Evolutionary conservation across 2,888 invertebrate genomes (phyloP).

Genomic region (Dioctria rufipes): DNA sequence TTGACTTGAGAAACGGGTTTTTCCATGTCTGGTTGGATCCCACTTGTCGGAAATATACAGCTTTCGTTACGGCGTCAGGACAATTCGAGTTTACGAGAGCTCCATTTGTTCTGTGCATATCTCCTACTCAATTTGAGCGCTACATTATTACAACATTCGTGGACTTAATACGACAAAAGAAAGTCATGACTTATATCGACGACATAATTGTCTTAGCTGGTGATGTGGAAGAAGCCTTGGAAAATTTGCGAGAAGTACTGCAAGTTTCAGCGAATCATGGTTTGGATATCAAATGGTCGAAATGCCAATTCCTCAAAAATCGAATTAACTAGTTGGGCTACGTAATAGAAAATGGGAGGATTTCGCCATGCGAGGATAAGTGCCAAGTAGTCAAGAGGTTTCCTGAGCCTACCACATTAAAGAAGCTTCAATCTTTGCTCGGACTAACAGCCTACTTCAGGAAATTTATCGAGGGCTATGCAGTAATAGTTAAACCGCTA

Average conservation of each 20-base stretch:
- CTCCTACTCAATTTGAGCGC: constrained; percentile 58
- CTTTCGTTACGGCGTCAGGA: constrained; percentile 39
- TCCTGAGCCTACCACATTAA: not conserved
- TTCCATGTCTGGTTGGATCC: too few species aligned
- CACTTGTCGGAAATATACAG: too few species aligned
- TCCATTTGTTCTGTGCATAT: constrained; percentile 65
- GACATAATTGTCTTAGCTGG: not conserved
- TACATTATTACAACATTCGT: constrained; percentile 49
- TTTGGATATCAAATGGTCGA: constrained; percentile 51
- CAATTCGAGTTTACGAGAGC: constrained; percentile 61
- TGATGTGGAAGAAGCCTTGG: not conserved
- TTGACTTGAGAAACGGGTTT: too few species aligned
- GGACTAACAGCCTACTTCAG: not conserved
- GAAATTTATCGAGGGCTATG: not conserved
- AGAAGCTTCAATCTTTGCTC: not conserved
- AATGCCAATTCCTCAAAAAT: constrained; percentile 43
- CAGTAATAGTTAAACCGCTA: not conserved
- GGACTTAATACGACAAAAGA: not conserved
- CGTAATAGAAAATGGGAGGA: constrained; percentile 31
- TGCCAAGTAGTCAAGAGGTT: not conserved
- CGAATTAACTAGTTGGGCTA: constrained; percentile 52
- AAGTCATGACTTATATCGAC: not conserved
- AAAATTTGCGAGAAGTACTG: too few species aligned
- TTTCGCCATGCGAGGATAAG: constrained; percentile 35
- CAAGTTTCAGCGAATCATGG: too few species aligned